Evolutionary conservation across 2,888 invertebrate species (phyloP).

Genomic region (Drosophila vallismaia): DNA sequence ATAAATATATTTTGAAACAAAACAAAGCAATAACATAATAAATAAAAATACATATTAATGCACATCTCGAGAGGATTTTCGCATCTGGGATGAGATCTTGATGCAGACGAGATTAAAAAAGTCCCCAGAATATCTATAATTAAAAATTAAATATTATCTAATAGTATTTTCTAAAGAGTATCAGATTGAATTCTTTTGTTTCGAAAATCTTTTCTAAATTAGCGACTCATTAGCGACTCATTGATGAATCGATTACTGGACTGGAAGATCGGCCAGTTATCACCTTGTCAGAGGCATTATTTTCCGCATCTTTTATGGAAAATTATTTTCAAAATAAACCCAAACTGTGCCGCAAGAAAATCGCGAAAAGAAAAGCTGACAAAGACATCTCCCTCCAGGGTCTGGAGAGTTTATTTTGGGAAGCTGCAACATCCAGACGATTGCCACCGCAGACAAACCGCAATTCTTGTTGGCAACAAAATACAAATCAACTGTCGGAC

Average conservation of each 20-base stretch:
- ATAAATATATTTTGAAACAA: constrained; percentile 31
- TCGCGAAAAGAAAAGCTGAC: constrained; percentile 25
- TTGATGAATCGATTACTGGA: constrained; percentile 37
- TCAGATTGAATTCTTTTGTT: neutral
- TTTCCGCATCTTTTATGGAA: constrained; percentile 35
- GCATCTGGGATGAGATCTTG: neutral
- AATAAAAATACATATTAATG: constrained; percentile 14
- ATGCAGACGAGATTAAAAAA: neutral
- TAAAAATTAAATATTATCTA: neutral
- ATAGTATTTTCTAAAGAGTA: no score
- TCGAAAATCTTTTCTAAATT: neutral
- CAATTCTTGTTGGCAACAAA: constrained; percentile 38
- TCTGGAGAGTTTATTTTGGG: constrained; percentile 38
- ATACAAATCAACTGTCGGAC: constrained; percentile 66
- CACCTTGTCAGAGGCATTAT: constrained; percentile 39
- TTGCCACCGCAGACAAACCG: constrained; percentile 28
- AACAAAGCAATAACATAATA: constrained; percentile 7
- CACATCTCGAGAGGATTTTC: constrained; percentile 11
- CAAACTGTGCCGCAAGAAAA: constrained; percentile 64
- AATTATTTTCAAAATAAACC: constrained; percentile 62
- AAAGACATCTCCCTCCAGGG: constrained; percentile 30
- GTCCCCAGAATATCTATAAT: neutral
- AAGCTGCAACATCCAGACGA: constrained; percentile 4
- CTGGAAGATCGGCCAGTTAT: constrained; percentile 40
- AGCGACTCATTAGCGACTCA: constrained; percentile 41